Base-by-base conservation (phyloP, 1,140 invertebrate species). In the Pachypsylla venusta region DNA sequence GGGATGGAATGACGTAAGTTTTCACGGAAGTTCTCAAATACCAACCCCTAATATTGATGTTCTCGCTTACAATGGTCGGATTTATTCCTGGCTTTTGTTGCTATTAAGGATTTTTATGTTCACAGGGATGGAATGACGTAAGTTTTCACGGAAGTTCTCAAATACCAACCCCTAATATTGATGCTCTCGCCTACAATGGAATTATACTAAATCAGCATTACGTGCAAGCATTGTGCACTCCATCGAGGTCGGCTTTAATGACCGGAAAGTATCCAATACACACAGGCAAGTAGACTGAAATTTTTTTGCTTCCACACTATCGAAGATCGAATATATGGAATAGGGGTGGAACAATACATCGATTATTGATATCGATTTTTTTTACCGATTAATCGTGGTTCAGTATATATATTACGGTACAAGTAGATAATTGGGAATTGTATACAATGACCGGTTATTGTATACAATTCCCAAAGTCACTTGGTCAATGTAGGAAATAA, bases 1-100 rank as follows among this genome's bases (percentile, higher is more conserved):
- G 81, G 82, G 81, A 1, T 83, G 79, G 77, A 81, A 83, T 68
- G 81, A 85, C 67, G 78, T 84, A 2, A 77, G 81, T 64, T 85
- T 82, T 66, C 82, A 84, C 64, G 82, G 83, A 0, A 76, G 78
- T 0, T 67, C 77, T 54, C 74, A 84, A 69, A 78, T 83, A 63
- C 77, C 76, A 22, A 82, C 81, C 2, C 80, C 80, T 13, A 82
- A 82, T 62, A 78, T 82, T 28, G 81, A 82, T 64, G 73, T 76
- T 2, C 67, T 83, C 16, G 80, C 78, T 1, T 76, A 76, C 57
- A 74, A 75, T 62, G 80, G 80, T n/a, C n/a, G n/a, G n/a, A n/a
- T n/a, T n/a, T n/a, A n/a, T n/a, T n/a, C n/a, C n/a, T n/a, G n/a
- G n/a, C n/a, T 53, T 20, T 53, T 2, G 3, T 40, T 42, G n/a